Evolutionary conservation across 2,797 vertebrate species (phyloP).

Genomic region (Picus viridis): DNA sequence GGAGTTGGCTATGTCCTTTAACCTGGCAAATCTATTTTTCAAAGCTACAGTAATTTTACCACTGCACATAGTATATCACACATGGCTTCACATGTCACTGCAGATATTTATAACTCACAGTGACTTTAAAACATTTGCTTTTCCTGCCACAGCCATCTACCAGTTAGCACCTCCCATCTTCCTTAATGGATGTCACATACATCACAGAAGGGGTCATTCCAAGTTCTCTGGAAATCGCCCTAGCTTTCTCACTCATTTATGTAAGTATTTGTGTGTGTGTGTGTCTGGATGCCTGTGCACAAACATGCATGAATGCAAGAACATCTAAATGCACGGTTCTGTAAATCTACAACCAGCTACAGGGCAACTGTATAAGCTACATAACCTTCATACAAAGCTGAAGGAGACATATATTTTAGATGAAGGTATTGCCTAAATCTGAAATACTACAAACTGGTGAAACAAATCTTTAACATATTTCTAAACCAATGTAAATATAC

Average conservation of each 20-base stretch:
- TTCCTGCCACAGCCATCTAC: background rate
- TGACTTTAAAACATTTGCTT: background rate
- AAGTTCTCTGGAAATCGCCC: background rate
- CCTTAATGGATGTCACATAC: background rate
- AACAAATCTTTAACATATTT: accelerated
- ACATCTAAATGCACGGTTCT: background rate
- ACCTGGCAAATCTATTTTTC: background rate
- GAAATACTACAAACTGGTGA: background rate
- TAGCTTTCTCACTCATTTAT: background rate
- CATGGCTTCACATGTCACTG: background rate
- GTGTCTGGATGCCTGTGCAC: accelerated
- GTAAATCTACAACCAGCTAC: background rate
- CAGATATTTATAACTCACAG: background rate
- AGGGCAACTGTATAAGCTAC: background rate
- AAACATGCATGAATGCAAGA: background rate
- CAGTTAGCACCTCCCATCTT: background rate
- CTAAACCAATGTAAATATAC: background rate
- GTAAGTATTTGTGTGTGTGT: background rate
- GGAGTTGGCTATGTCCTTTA: background rate
- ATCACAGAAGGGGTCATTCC: background rate
- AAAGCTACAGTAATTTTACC: background rate
- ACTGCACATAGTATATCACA: background rate
- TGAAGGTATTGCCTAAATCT: background rate
- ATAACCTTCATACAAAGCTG: background rate
- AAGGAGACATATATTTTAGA: background rate